phyloP scores from a whole-genome alignment of 2,797 vertebrate genomes.

The Erithacus rubecula region DNA sequence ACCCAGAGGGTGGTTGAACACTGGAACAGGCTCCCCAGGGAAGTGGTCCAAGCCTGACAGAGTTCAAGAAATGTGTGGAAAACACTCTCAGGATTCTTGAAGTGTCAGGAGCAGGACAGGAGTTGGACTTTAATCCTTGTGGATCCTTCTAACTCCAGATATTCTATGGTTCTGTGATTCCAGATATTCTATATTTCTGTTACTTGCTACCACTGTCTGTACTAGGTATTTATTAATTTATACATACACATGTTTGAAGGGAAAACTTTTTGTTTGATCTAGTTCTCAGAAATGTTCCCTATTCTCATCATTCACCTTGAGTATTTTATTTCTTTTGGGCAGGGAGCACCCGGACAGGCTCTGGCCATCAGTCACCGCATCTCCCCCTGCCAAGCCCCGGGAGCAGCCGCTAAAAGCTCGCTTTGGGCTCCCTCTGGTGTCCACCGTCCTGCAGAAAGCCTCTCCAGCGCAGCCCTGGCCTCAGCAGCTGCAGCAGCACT shows the following conservation, averaged over 20 bases:
- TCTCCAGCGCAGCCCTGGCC: accelerated
- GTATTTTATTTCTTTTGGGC: background rate
- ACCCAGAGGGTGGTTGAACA: background rate
- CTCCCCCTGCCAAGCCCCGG: background rate
- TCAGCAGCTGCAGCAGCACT: background rate
- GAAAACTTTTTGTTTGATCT: background rate
- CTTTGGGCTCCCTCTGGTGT: conserved; percentile 61
- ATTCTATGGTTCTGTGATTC: background rate
- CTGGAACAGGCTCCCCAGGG: background rate
- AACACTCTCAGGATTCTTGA: background rate
- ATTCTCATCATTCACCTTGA: background rate
- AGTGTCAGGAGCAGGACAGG: background rate
- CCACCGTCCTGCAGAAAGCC: background rate
- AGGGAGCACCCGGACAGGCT: background rate
- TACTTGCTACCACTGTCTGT: background rate
- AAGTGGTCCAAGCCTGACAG: background rate
- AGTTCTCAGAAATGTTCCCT: background rate
- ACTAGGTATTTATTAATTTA: background rate
- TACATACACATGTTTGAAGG: background rate
- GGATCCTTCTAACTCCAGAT: background rate
- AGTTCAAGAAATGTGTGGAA: background rate
- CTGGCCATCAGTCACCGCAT: background rate
- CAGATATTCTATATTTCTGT: background rate
- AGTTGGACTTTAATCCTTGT: background rate
- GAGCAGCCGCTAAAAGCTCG: background rate